phyloP scores from a whole-genome alignment of 2,113 vertebrate genomes.

The Naja naja region DNA sequence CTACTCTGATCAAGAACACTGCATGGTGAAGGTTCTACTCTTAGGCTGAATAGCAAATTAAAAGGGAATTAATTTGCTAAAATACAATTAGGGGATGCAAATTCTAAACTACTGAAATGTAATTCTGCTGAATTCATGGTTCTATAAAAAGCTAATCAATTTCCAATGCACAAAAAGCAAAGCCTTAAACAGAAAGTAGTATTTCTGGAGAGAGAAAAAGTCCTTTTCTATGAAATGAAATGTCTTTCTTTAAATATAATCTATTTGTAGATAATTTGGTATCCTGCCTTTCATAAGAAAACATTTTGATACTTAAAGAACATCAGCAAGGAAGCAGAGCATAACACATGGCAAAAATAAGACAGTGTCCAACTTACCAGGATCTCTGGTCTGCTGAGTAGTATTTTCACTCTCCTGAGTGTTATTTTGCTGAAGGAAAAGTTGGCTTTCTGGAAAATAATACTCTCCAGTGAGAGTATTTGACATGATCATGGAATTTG shows the following conservation, averaged over 20 bases:
- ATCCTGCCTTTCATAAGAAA: neutral
- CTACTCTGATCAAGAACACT: slow-evolving; percentile 3
- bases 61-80: slow-evolving; percentile 43
- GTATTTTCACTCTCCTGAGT: neutral
- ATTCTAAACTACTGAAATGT: slow-evolving; percentile 21
- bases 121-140: slow-evolving; percentile 34
- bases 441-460: neutral
- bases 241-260: neutral
- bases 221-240: neutral
- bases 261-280: neutral
- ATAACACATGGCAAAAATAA: neutral
- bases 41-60: slow-evolving; percentile 41
- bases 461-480: neutral
- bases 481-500: neutral
- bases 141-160: slow-evolving; percentile 23
- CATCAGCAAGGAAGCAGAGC: neutral
- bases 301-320: neutral
- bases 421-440: neutral
- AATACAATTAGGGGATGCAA: slow-evolving; percentile 45
- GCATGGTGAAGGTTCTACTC: neutral
- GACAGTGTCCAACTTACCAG: neutral
- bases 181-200: neutral
- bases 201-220: neutral
- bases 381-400: neutral
- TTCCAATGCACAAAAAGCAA: neutral